phyloP scores from a whole-genome alignment of 2,113 vertebrate genomes.

The Columba janthina region DNA sequence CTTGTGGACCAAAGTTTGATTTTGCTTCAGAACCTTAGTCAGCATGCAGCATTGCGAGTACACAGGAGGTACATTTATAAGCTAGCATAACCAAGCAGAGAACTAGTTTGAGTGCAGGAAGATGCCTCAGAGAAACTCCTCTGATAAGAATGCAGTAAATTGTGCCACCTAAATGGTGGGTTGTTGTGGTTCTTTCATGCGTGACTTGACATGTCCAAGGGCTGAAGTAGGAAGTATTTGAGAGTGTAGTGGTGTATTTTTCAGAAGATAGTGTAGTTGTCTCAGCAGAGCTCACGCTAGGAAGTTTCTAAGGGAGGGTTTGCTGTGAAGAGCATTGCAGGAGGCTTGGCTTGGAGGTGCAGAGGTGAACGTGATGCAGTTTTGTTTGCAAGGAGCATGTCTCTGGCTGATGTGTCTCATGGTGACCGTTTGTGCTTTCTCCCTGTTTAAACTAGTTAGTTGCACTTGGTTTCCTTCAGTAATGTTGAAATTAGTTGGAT shows the following conservation, averaged over 20 bases:
- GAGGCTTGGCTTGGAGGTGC: neutral
- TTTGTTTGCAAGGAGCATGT: neutral
- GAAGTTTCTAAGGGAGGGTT: neutral
- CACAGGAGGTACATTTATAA: neutral
- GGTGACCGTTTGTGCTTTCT: neutral
- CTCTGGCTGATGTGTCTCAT: neutral
- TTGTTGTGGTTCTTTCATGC: neutral
- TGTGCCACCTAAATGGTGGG: neutral
- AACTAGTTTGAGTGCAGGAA: neutral
- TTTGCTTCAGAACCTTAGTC: neutral
- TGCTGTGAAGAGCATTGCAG: neutral
- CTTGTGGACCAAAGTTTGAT: neutral
- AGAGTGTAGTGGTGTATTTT: neutral
- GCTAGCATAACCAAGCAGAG: neutral
- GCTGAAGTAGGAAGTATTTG: neutral
- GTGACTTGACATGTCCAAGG: neutral
- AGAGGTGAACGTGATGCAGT: neutral
- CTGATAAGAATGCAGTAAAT: neutral
- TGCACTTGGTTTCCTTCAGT: neutral
- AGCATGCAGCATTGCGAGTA: neutral
- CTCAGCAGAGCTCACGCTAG: neutral
- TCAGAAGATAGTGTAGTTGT: neutral
- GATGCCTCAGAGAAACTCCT: neutral
- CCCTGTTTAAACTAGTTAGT: neutral
- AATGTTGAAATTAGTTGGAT: neutral